Evolutionary conservation across 2,888 invertebrate species (phyloP).

Genomic region (Zaprionus lineosus): DNA sequence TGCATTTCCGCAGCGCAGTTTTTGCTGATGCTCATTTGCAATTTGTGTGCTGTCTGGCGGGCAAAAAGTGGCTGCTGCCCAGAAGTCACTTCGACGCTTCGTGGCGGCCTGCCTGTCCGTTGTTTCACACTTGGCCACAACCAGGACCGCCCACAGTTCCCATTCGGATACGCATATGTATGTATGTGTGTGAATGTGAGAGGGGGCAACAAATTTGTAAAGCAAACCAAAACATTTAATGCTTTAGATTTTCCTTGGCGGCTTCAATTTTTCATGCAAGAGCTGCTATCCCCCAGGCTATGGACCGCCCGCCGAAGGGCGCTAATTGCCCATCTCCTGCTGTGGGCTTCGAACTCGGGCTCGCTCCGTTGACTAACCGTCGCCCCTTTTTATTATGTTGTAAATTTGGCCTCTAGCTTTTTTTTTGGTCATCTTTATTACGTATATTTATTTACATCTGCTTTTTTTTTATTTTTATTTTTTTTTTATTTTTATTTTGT

Average conservation of each 20-base stretch:
- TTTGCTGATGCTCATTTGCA: conserved; percentile 68
- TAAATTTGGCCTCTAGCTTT: conserved; percentile 25
- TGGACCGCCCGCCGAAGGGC: conserved; percentile 44
- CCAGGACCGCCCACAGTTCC: conserved; percentile 60
- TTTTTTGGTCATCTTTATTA: conserved; percentile 34
- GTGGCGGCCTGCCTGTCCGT: conserved; percentile 66
- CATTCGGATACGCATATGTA: conserved; percentile 4
- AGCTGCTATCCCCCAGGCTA: conserved; percentile 31
- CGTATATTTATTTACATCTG: conserved; percentile 9
- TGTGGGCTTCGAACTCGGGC: neutral
- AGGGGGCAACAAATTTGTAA: conserved; percentile 57
- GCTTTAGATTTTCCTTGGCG: conserved; percentile 40
- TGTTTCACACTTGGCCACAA: conserved; percentile 66
- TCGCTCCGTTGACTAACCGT: conserved; percentile 30
- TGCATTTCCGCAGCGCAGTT: conserved; percentile 68
- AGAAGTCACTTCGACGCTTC: conserved; percentile 70
- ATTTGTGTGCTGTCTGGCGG: conserved; percentile 44
- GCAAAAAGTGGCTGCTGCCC: conserved; percentile 48
- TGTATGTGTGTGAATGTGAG: conserved; percentile 27
- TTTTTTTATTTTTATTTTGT: neutral
- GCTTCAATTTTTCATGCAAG: conserved; percentile 46
- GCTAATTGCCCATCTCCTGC: conserved; percentile 37
- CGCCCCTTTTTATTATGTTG: conserved; percentile 34
- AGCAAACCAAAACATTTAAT: conserved; percentile 49
- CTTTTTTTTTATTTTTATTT: conserved; percentile 23